Base-by-base conservation (phyloP, 2,888 invertebrate species). In the Anarsia innoxiella region DNA sequence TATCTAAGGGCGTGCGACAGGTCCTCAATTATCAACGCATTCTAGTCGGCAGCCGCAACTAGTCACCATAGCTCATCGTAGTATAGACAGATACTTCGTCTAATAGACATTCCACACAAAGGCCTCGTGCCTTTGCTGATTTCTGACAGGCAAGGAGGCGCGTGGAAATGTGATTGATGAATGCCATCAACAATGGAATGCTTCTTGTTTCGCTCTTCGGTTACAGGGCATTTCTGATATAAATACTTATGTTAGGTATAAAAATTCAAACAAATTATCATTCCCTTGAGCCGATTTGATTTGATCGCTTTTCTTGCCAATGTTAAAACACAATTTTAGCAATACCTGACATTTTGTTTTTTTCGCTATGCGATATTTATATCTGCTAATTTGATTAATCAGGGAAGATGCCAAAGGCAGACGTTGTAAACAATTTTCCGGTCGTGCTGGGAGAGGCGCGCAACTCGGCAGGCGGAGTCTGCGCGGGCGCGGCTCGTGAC, bases 1-100 rank as follows among this genome's bases (percentile, higher is more conserved):
- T 42, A 50, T 48, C 46, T 44, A 58, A 54, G 75, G 71, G 75
- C 82, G 82, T 82, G 83, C 76, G 82, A 84, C 82, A 78, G 77
- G 80, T 80, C 74, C 46, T 67, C 67, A 70, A 82, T 82, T 83
- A 71, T 76, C 65, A 55, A 77, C 83, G 82, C 79, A 77, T 84
- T 80, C 68, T 73, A 70, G 72, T 72, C 72, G 76, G 69, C 69
- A 58, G 46, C 48, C 53, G 45, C 43, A 41, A 12, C 13, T n/a
- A n/a, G 13, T 15, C 9, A 9, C 25, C 11, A 16, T 25, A 14
- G 23, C 40, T n/a, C n/a, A n/a, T n/a, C n/a, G n/a, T n/a, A n/a
- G n/a, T n/a, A n/a, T n/a, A n/a, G n/a, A n/a, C n/a, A n/a, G n/a
- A n/a, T n/a, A n/a, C n/a, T n/a, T n/a, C n/a, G n/a, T 47, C 48